Conservation (phyloP, 1,140 invertebrate species). For the Rhyacophila brunnea region DNA sequence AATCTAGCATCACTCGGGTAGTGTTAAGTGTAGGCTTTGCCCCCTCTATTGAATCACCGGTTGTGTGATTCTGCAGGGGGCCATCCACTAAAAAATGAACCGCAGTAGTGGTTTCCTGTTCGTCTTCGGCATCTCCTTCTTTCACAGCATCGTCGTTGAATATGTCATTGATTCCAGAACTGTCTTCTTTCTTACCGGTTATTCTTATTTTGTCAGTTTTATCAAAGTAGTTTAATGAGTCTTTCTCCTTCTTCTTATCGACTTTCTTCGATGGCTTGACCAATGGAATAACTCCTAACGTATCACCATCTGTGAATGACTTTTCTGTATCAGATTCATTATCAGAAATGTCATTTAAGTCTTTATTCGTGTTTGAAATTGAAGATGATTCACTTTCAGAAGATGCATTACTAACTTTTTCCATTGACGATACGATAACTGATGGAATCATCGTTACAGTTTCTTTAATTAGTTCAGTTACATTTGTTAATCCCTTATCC, state of each 20-base stretch:
- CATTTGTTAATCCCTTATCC: constrained; percentile 4
- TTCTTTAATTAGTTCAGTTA: constrained; percentile 12
- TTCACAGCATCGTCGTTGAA: constrained; percentile 17
- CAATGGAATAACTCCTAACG: constrained; percentile 27
- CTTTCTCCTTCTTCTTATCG: constrained; percentile 30
- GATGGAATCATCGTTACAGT: constrained; percentile 7
- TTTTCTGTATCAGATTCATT: constrained; percentile 22
- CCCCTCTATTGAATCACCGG: constrained; percentile 33
- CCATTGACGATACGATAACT: too few species aligned
- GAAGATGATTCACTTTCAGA: too few species aligned
- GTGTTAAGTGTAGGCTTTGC: constrained; percentile 25
- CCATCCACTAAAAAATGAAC: constrained; percentile 34
- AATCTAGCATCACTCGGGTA: neutral
- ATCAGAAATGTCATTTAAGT: constrained; percentile 20
- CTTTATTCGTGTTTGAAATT: constrained; percentile 7
- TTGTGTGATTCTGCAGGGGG: constrained; percentile 30
- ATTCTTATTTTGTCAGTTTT: constrained; percentile 27
- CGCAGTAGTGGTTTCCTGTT: constrained; percentile 27
- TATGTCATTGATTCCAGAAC: constrained; percentile 18
- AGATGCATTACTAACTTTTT: too few species aligned
- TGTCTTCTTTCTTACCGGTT: constrained; percentile 21
- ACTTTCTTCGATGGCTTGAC: constrained; percentile 23
- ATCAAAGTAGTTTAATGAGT: constrained; percentile 24
- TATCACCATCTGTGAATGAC: constrained; percentile 19
- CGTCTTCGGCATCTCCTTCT: constrained; percentile 2